A percentile compares a stretch with the other conserved stretches of the same genome.
phyloP scores from a whole-genome alignment of 2,888 invertebrate genomes.

The Pheosia tremula region DNA sequence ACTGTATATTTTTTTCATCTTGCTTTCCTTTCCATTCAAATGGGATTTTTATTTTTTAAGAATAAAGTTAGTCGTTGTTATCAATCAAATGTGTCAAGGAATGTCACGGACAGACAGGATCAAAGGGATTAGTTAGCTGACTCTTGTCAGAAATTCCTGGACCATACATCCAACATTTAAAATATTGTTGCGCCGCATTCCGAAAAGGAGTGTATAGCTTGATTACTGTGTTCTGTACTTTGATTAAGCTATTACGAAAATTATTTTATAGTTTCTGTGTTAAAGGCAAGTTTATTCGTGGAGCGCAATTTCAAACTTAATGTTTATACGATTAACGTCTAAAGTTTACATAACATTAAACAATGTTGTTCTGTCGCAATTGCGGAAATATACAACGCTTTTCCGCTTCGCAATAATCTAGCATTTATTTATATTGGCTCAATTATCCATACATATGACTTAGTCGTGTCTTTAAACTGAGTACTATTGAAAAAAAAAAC shows the following conservation, averaged over 20 bases:
- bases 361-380: slow-evolving; percentile 15
- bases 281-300: neutral
- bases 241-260: too few species aligned
- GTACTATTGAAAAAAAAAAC: too few species aligned
- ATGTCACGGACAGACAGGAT: slow-evolving; percentile 51
- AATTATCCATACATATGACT: slow-evolving; percentile 1
- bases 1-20: slow-evolving; percentile 64
- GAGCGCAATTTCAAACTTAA: neutral
- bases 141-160: slow-evolving; percentile 16
- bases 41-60: slow-evolving; percentile 42
- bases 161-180: neutral
- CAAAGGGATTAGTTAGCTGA: slow-evolving; percentile 47
- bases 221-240: too few species aligned
- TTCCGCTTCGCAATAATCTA: slow-evolving; percentile 11
- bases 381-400: slow-evolving; percentile 8
- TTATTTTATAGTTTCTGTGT: neutral
- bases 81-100: slow-evolving; percentile 58
- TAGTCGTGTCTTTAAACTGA: too few species aligned
- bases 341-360: neutral
- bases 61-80: slow-evolving; percentile 46
- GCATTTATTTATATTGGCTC: slow-evolving; percentile 6
- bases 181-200: too few species aligned
- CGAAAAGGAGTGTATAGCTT: too few species aligned
- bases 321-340: neutral
- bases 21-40: slow-evolving; percentile 40